Evolutionary conservation across 1,140 invertebrate species (phyloP).

Genomic region (Anastrepha obliqua): DNA sequence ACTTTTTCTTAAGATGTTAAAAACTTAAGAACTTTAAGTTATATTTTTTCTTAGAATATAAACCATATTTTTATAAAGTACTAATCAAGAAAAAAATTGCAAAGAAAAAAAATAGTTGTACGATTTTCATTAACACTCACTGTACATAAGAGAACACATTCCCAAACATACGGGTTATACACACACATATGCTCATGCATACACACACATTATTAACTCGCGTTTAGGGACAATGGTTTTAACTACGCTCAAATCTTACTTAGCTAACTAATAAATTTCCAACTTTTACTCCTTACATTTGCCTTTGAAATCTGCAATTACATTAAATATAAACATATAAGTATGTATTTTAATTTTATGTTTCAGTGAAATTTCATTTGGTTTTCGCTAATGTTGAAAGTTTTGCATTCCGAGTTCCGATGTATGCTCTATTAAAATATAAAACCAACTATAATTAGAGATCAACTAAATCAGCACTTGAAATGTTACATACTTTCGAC

Average conservation of each 20-base stretch:
- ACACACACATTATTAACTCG: conserved; percentile 11
- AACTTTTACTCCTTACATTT: not conserved
- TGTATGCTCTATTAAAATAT: not conserved
- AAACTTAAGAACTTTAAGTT: too few species aligned
- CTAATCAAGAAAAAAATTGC: too few species aligned
- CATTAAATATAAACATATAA: not conserved
- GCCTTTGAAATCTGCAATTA: not conserved
- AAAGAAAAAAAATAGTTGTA: too few species aligned
- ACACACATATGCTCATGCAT: not conserved
- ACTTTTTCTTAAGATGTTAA: too few species aligned
- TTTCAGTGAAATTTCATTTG: not conserved
- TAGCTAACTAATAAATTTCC: conserved; percentile 8
- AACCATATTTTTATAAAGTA: too few species aligned
- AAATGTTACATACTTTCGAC: not conserved
- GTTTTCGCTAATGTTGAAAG: not conserved
- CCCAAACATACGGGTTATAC: not conserved
- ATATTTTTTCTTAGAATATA: too few species aligned
- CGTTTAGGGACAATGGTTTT: conserved; percentile 33
- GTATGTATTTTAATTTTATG: too few species aligned
- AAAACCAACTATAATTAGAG: not conserved
- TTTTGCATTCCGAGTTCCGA: not conserved
- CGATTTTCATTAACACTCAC: too few species aligned
- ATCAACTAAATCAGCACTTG: conserved; percentile 21
- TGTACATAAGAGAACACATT: not conserved
- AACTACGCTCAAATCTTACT: conserved; percentile 26